Base-by-base conservation (phyloP, 2,113 vertebrate genomes). In the Cynopterus brachyotis region DNA sequence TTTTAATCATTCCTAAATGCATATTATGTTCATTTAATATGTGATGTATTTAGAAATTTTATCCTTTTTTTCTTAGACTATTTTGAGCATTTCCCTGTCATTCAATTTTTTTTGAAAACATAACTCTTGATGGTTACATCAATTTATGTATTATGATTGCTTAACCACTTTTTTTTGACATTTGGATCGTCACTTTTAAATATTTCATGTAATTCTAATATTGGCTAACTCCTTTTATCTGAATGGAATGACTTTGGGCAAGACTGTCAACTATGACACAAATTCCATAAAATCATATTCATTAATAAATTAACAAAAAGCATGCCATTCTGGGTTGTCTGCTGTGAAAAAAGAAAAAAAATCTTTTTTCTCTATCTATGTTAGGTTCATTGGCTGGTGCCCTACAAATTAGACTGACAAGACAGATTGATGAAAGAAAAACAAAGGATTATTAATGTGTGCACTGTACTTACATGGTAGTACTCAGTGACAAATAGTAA, bases 31-130 rank as follows among this genome's bases (percentile, higher is more conserved):
- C 47, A 67, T 45, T 83, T 24, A 57, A 53, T 62, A 64, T 24
- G 20, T 12, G 13, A 47, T 10, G 9, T 45, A 59, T 80, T 92
- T 78, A 80, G 19, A 59, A 57, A 53, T 47, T 84, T 80, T 47
- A 60, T 24, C 2, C 6, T 59, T 73, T 32, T 66, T 67, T 40
- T 24, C 50, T 35, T 83, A 28, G 15, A 50, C 5, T 93, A 80
- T 88, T 92, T 91, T 70, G 50, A 45, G n/a, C 40, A n/a, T 75
- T 73, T 59, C 50, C 32, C 47, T 64, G 57, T 79, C 79, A 64
- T 84, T 78, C 88, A 75, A 47, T 75, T 70, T n/a, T n/a, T 70
- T 94, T 79, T 69, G 30, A 67, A 89, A 94, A 79, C 15, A n/a
- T 59, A 50, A 53, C 67, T 66, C 35, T 64, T 87, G 9, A 55